Evolutionary conservation across 1,140 invertebrate genomes (phyloP), one percentile per base, ranked within the genome.

Genomic region (Aplysia californica): DNA sequence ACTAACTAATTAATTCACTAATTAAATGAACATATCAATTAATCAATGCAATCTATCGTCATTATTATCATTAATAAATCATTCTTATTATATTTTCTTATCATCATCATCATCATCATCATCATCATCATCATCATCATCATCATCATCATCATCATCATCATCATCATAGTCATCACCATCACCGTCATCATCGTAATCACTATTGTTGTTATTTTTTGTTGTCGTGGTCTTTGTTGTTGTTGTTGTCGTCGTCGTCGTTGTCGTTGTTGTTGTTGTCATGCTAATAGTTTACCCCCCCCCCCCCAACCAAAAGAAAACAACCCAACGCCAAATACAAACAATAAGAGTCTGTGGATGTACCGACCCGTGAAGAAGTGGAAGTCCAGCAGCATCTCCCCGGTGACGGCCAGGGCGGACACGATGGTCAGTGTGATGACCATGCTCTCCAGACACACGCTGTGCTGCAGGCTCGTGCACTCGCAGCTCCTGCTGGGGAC

Each of bases 371-470:
- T 67, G 3, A 80, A 61, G 20, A 80, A 50, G n/a, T 74, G 44
- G 41, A 70, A 76, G 26, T 36, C 31, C 5, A 80, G 41, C 29
- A 80, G 74, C 18, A 69, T 70, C 58, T 77, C 75, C 33, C 79
- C 79, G 20, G 71, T 61, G 64, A 80, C 75, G 66, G 79, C 79
- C 29, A 80, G 68, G 0, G 26, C 75, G 5, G 79, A 80, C 33
- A 80, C 26, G 26, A 77, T 21, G 4, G 72, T 77, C 58, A 80
- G 56, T 1, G 55, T 59, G 21, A 80, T 73, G 21, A 80, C 41
- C 4, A 41, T 15, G 20, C 38, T 69, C 72, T 80, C 79, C 20
- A 74, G 38, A 29, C 66, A 70, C 23, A 80, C 56, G 31, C 68
- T 75, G 66, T 71, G 6, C 18, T 69, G 39, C 10, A 69, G 18